Base-by-base conservation (phyloP, 2,113 vertebrate genomes). In the Falco punctatus region DNA sequence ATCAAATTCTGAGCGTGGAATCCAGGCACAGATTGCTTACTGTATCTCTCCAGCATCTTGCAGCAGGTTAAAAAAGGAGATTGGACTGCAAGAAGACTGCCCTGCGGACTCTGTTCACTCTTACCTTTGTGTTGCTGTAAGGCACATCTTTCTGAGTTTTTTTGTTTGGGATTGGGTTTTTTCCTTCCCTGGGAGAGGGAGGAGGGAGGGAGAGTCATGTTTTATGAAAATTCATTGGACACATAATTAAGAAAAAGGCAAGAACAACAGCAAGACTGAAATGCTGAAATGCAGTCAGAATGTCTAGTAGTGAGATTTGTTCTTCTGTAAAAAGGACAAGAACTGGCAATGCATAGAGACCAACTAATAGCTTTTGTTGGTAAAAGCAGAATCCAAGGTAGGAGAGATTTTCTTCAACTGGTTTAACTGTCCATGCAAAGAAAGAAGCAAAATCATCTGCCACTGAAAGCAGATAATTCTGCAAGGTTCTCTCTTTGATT, bases 141-240 rank as follows among this genome's bases (percentile, higher is more conserved):
- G 22, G 32, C 35, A 28, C 1, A 1, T 28, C 4, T n/a, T n/a
- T 11, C 16, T 23, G 59, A 16, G 38, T 51, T 44, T 44, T 57
- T 30, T 16, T 9, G n/a, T 59, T 20, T 70, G 42, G 11, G 42
- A 24, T 62, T 57, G 38, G 38, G 10, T 14, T 19, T 16, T 15
- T 16, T 14, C 10, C 2, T 18, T 1, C 2, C 0, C 6, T 8
- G 1, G 0, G 5, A 57, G 59, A 82, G 13, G 6, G 24, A 33
- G 13, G 6, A 24, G 15, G 40, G 3, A 57, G 27, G 10, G 17
- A 59, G 8, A 62, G 27, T 28, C 22, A 42, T 16, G 10, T 59
- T 70, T 54, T 16, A 52, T n/a, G 55, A 74, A 74, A 78, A 33
- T 30, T 67, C 35, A 27, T 33, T 44, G 30, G 52, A 67, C 81